Evolutionary conservation across 2,888 invertebrate species (phyloP).

Genomic region (Pyrrhia umbra): DNA sequence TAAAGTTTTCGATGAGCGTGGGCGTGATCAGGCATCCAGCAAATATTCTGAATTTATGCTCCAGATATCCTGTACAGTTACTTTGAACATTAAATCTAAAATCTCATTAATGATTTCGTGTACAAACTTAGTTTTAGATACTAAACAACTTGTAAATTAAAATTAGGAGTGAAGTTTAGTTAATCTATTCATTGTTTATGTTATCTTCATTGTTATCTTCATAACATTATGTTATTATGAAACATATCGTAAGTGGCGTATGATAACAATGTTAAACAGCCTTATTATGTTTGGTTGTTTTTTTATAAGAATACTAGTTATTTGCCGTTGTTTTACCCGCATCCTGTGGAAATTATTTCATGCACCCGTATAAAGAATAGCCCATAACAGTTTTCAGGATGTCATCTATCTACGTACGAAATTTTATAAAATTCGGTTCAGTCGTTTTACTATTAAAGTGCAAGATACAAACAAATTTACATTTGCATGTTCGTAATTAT

Average conservation of each 20-base stretch:
- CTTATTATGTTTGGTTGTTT: too few relatives aligned
- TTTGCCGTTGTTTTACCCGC: too few relatives aligned
- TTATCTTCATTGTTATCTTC: not conserved
- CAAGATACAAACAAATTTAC: too few relatives aligned
- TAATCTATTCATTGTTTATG: not conserved
- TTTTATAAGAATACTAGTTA: too few relatives aligned
- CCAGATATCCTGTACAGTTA: constrained; percentile 6
- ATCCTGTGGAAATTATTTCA: too few relatives aligned
- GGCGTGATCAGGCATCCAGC: constrained; percentile 9
- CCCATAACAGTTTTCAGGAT: too few relatives aligned
- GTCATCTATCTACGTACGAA: too few relatives aligned
- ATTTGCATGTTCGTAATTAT: too few relatives aligned
- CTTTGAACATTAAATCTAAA: constrained; percentile 13
- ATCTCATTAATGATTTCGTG: constrained; percentile 20
- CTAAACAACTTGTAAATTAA: constrained; percentile 21
- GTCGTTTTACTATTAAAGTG: too few relatives aligned
- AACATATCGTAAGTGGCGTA: not conserved
- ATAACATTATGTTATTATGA: not conserved
- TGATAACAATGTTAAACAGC: not conserved
- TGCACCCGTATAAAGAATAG: too few relatives aligned
- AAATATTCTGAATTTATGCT: constrained; percentile 6
- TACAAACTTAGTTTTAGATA: constrained; percentile 23
- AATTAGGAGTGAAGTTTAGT: constrained; percentile 11
- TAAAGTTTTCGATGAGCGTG: not conserved
- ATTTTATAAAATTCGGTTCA: too few relatives aligned